These are phyloP conservation scores for Anarhynchus alexandrinus DNA, from an alignment of 2,113 vertebrate species.

Conservation along the genomic window DNA sequence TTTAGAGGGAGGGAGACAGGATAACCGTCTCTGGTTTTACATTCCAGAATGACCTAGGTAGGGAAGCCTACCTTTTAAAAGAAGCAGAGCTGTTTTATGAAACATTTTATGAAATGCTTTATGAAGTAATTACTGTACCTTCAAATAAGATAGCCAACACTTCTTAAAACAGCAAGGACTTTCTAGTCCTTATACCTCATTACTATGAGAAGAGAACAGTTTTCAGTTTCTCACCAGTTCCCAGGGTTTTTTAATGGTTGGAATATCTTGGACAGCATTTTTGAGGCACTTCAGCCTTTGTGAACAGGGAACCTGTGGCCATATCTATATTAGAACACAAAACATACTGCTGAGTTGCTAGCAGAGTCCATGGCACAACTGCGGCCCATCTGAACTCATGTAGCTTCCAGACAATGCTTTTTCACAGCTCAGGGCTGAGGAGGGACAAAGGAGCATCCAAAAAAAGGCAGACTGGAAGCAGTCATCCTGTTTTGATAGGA, in stretches of 20 bases:
- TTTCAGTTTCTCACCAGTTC: neutral
- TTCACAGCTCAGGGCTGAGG: neutral
- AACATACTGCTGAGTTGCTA: neutral
- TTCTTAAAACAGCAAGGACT: neutral
- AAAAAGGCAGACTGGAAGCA: neutral
- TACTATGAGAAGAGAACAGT: neutral
- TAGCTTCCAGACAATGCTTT: neutral
- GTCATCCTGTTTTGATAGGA: neutral
- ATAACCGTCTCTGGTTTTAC: neutral
- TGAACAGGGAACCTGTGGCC: neutral
- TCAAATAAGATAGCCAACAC: neutral
- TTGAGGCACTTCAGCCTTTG: neutral
- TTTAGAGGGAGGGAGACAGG: neutral
- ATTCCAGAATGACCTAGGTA: neutral
- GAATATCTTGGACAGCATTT: neutral
- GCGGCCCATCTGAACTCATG: neutral
- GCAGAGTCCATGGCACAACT: neutral
- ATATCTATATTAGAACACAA: neutral
- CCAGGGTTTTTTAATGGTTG: neutral
- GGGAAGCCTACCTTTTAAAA: neutral
- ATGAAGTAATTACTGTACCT: neutral
- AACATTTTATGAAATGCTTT: no score
- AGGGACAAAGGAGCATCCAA: neutral
- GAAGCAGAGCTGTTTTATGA: no score
- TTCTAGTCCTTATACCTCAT: neutral